These are phyloP conservation scores for Nothobranchius furzeri DNA, from an alignment of 2,113 vertebrate genomes.

Conservation along the genomic window DNA sequence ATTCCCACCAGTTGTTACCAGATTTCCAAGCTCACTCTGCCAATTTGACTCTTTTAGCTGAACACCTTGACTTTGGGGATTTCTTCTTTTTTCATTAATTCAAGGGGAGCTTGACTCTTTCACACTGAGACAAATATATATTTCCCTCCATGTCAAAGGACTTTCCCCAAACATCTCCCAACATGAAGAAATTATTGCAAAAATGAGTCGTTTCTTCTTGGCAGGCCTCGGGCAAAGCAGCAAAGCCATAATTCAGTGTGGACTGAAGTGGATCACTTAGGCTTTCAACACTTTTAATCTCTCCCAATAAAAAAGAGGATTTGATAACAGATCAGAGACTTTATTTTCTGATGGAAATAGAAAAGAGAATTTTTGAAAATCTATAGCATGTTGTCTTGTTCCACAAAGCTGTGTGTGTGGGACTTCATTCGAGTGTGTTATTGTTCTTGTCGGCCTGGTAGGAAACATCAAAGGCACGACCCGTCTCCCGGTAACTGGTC, in stretches of 20 bases:
- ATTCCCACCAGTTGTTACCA: conserved; percentile 70
- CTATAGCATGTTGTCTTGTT: not conserved
- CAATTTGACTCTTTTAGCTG: conserved; percentile 75
- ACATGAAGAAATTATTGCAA: conserved; percentile 60
- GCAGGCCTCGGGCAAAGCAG: conserved; percentile 43
- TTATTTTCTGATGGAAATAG: conserved; percentile 13
- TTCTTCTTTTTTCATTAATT: conserved; percentile 18
- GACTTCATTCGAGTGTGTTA: conserved; percentile 39
- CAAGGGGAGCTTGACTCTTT: conserved; percentile 33
- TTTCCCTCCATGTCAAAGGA: conserved; percentile 48
- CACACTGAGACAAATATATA: conserved; percentile 41
- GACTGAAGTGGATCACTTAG: conserved; percentile 54
- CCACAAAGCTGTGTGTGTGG: conserved; percentile 22
- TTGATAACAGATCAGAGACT: conserved; percentile 28
- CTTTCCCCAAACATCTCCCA: conserved; percentile 35
- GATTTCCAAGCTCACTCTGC: conserved; percentile 58
- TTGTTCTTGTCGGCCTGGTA: conserved; percentile 41
- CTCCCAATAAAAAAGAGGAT: conserved; percentile 20
- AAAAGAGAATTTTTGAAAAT: conserved; percentile 12
- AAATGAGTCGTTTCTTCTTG: conserved; percentile 66
- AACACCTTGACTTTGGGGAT: conserved; percentile 51
- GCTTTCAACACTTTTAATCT: conserved; percentile 55
- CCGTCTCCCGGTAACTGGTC: conserved; percentile 41
- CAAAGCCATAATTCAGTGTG: conserved; percentile 35
- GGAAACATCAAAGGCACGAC: conserved; percentile 53